phyloP scores from a whole-genome alignment of 2,797 vertebrate species.

The Eurystomus glaucurus region DNA sequence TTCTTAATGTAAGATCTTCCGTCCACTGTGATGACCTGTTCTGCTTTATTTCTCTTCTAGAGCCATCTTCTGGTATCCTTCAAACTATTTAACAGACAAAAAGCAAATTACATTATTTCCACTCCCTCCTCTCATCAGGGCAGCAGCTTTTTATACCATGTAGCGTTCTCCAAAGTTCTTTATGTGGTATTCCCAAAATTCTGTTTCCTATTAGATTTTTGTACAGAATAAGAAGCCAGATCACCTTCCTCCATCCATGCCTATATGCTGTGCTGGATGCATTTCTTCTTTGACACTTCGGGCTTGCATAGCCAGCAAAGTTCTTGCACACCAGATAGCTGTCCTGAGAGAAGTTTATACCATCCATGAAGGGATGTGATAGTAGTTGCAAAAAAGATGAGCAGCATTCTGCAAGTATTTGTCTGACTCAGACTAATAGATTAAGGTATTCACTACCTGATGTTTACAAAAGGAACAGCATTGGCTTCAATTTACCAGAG shows the following conservation, averaged over 20 bases:
- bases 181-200: not conserved
- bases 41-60: not conserved
- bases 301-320: not conserved
- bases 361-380: not conserved
- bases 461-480: not conserved
- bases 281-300: not conserved
- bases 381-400: not conserved
- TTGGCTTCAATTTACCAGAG: not conserved
- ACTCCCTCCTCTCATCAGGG: not conserved
- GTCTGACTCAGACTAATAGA: not conserved
- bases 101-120: not conserved
- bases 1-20: not conserved
- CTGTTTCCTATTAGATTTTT: not conserved
- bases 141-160: not conserved
- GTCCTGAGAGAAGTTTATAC: no score
- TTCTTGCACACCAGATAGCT: fast-evolving
- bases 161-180: not conserved
- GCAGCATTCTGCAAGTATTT: not conserved
- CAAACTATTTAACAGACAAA: not conserved
- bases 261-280: no score
- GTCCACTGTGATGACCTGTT: not conserved
- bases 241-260: not conserved
- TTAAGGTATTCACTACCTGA: not conserved
- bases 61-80: not conserved
- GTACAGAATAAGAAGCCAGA: not conserved